phyloP scores from a whole-genome alignment of 2,888 invertebrate genomes.

The Sinotaia quadrata region DNA sequence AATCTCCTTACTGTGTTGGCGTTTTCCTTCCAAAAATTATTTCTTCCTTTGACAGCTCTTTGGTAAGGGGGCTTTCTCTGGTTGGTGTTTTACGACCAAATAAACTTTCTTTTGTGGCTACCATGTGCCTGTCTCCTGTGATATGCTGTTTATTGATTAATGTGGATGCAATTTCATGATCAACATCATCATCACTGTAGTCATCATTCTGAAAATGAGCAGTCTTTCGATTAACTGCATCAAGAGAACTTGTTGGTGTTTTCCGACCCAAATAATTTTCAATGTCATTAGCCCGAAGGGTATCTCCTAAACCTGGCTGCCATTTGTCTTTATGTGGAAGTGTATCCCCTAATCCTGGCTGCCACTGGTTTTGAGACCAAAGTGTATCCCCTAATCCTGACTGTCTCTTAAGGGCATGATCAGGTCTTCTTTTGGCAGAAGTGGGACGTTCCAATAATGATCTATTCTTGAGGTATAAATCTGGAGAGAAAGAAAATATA shows the following conservation, averaged over 20 bases:
- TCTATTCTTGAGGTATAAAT: too few relatives aligned
- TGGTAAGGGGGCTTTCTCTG: constrained; percentile 16
- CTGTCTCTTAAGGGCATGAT: too few relatives aligned
- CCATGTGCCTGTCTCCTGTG: constrained; percentile 4
- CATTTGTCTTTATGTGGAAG: constrained; percentile 26
- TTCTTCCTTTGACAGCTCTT: constrained; percentile 50
- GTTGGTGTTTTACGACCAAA: constrained; percentile 30
- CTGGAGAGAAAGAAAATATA: too few relatives aligned
- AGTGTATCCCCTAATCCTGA: too few relatives aligned
- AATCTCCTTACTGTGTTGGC: constrained; percentile 43
- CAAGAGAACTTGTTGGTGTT: constrained; percentile 40
- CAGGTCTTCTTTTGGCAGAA: too few relatives aligned
- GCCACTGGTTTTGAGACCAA: too few relatives aligned
- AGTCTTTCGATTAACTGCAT: too few relatives aligned
- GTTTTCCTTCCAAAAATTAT: constrained; percentile 59
- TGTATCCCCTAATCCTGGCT: too few relatives aligned
- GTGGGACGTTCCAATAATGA: too few relatives aligned
- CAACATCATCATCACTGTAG: constrained; percentile 49
- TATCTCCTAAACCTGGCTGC: constrained; percentile 24
- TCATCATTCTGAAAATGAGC: too few relatives aligned
- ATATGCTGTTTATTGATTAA: constrained; percentile 11
- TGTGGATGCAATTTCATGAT: constrained; percentile 33
- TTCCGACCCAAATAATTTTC: constrained; percentile 19
- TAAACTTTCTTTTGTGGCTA: constrained; percentile 15
- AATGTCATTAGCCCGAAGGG: constrained; percentile 30